phyloP scores from a whole-genome alignment of 2,113 vertebrate genomes.

The Campylomormyrus numenius region DNA sequence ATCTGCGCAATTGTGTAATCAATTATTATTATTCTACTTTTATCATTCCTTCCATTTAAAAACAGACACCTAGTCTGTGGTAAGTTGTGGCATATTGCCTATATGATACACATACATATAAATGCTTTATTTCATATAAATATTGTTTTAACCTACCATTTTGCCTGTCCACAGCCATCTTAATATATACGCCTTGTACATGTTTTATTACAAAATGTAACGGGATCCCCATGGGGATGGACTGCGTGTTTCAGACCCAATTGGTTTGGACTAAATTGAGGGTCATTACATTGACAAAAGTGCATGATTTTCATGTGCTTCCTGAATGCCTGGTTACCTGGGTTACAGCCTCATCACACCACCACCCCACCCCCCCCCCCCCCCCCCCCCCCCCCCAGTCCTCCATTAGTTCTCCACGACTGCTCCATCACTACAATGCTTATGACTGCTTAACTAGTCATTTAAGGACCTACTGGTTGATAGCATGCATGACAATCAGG shows the following conservation, averaged over 20 bases:
- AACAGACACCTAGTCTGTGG: background rate
- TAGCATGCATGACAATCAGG: background rate
- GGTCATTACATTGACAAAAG: conserved; percentile 10
- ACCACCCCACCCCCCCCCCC: too few relatives aligned
- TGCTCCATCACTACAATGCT: background rate
- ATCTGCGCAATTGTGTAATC: background rate
- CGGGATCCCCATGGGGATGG: background rate
- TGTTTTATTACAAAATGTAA: background rate
- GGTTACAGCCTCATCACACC: background rate
- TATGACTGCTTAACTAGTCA: background rate
- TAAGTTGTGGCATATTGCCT: background rate
- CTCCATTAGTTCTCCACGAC: conserved; percentile 2
- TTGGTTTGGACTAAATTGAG: background rate
- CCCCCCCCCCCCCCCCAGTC: too few relatives aligned
- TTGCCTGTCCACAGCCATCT: background rate
- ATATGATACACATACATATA: background rate
- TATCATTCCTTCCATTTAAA: background rate
- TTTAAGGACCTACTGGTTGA: background rate
- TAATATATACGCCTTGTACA: background rate
- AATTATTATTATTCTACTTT: background rate
- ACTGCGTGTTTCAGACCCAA: background rate
- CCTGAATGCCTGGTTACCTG: background rate
- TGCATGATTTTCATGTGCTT: background rate
- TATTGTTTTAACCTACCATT: background rate
- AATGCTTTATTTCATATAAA: background rate